Percentiles rank a stretch among this genome's conserved stretches.
Conservation (phyloP, 2,888 invertebrate genomes). For the Harpagoxenus sublaevis region DNA sequence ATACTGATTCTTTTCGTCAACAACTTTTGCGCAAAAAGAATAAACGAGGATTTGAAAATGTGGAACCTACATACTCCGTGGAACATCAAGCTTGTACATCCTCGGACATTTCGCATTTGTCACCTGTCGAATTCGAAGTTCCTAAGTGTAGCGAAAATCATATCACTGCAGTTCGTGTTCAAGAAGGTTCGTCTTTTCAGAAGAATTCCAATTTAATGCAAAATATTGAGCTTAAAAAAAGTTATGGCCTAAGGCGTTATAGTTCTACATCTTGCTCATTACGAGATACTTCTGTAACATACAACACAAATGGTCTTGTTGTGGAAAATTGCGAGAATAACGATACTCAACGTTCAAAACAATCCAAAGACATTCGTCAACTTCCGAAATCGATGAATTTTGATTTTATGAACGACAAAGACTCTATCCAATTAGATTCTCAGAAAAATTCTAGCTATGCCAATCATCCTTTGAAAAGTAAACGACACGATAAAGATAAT, state of each 20-base stretch:
- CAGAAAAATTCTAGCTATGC: neutral
- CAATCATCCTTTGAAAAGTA: neutral
- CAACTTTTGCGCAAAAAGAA: conserved; percentile 1
- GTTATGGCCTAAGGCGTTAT: neutral
- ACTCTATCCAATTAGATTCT: neutral
- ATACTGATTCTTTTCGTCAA: conserved; percentile 18
- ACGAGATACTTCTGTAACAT: neutral
- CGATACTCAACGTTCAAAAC: neutral
- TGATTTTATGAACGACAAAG: neutral
- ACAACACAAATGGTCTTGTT: neutral
- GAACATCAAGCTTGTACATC: conserved; percentile 21
- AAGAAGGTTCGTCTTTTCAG: neutral
- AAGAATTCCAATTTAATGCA: neutral
- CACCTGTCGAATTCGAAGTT: conserved; percentile 37
- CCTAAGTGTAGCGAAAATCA: neutral
- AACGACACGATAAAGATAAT: neutral
- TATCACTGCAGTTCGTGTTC: neutral
- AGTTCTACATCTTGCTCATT: neutral
- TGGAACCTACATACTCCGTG: neutral
- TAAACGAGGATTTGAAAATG: neutral
- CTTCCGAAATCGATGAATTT: neutral
- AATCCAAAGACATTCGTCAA: neutral
- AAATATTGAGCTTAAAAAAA: neutral
- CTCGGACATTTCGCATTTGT: neutral
- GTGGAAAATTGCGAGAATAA: neutral